Evolutionary conservation across 2,113 vertebrate species (phyloP), one percentile per base, ranked within the genome.

Genomic region (Telmatochromis brichardi): DNA sequence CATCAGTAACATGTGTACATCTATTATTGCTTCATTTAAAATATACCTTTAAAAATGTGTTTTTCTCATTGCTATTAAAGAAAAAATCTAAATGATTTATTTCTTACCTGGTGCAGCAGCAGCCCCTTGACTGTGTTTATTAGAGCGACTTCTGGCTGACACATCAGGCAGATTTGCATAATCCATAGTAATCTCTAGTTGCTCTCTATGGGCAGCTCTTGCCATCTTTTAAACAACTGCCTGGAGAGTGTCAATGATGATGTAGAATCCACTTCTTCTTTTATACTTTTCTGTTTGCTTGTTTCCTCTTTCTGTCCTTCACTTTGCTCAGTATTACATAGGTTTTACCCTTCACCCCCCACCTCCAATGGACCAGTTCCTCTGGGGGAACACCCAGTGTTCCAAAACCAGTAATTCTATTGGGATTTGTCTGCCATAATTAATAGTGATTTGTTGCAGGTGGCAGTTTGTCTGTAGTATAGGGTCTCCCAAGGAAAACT

Each of bases 81-180:
- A 1, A 40, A 84, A 58, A 63, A 2, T 26, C 11, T 4, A 54
- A 53, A 42, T 50, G 9, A 35, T 53, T 33, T 79, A 12, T 47
- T 23, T 51, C 9, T 83, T 53, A 87, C 86, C 80, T 45, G 80
- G 15, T 76, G 42, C 65, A 60, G 9, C 63, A 57, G 26, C 4
- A 35, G 42, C 40, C 33, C 9, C 54, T 73, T 81, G 9, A 13
- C 17, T 71, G 4, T 33, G 17, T 79, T 50, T 82, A 12, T 6
- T 5, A 6, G 63, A 21, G 4, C 1, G 2, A 5, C 40, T 42
- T 5, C 45, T 23, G n/a, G 17, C 45, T 7, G 83, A 42, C 4
- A 26, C 14, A 40, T 58, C 21, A 19, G 83, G 78, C 21, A 31
- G 6, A 76, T 85, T 88, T 31, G 58, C 53, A 53, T 88, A 81